A percentile compares a stretch with the other conserved stretches of the same genome.
phyloP scores from a whole-genome alignment of 2,113 vertebrate genomes.

The Ardeotis arabs region DNA sequence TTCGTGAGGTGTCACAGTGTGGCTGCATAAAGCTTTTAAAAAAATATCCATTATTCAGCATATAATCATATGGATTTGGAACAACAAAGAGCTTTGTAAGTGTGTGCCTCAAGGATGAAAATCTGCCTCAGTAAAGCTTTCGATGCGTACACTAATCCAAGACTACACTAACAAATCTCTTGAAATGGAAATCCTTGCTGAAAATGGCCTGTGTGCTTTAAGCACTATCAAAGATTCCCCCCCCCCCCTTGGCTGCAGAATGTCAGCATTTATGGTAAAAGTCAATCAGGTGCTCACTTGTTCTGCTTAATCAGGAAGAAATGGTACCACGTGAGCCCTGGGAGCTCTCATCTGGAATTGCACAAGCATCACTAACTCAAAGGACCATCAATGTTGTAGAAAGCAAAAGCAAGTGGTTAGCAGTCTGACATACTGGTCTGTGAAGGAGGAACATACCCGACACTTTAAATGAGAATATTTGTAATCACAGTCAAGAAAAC shows the following conservation, averaged over 20 bases:
- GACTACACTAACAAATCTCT: slow-evolving; percentile 44
- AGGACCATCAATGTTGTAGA: slow-evolving; percentile 52
- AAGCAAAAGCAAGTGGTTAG: slow-evolving; percentile 20
- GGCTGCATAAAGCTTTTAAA: slow-evolving; percentile 13
- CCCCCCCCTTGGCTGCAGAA: slow-evolving; percentile 68
- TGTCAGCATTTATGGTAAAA: slow-evolving; percentile 80
- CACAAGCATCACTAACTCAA: slow-evolving; percentile 69
- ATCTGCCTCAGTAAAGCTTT: slow-evolving; percentile 45
- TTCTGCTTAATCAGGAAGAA: slow-evolving; percentile 81
- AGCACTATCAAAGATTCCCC: not conserved
- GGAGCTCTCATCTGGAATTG: slow-evolving; percentile 60
- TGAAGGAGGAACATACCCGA: not conserved
- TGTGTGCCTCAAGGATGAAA: slow-evolving; percentile 48
- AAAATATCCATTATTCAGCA: slow-evolving; percentile 51
- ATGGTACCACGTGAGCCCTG: slow-evolving; percentile 60
- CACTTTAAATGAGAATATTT: not conserved
- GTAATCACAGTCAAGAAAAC: not conserved
- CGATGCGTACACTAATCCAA: slow-evolving; percentile 6
- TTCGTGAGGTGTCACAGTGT: not conserved
- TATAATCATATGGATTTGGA: not conserved
- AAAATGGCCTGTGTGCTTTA: slow-evolving; percentile 52
- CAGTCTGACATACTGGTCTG: not conserved
- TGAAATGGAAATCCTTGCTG: slow-evolving; percentile 60
- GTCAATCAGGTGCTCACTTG: slow-evolving; percentile 77
- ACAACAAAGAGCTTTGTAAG: slow-evolving; percentile 14